phyloP scores from a whole-genome alignment of 2,888 invertebrate species.

The Xylocampa areola region DNA sequence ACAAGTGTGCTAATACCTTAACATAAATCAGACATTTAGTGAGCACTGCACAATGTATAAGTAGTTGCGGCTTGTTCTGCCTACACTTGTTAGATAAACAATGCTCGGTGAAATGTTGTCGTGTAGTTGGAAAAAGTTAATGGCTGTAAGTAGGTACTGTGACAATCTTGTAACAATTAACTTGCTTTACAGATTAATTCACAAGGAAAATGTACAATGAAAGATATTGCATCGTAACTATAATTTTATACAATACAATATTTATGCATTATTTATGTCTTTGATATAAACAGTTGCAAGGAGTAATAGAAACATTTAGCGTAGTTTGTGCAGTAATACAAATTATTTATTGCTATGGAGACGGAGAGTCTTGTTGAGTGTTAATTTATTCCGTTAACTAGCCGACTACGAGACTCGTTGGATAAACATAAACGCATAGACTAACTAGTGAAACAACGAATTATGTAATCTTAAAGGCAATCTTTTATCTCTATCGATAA shows the following conservation, averaged over 20 bases:
- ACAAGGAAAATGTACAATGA: slow-evolving; percentile 31
- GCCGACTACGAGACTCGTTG: slow-evolving; percentile 16
- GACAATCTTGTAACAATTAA: slow-evolving; percentile 28
- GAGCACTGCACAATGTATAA: slow-evolving; percentile 46
- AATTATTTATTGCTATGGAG: slow-evolving; percentile 43
- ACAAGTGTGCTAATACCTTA: slow-evolving; percentile 76
- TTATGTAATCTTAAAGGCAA: slow-evolving; percentile 27
- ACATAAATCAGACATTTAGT: slow-evolving; percentile 67
- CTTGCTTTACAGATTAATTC: slow-evolving; percentile 21
- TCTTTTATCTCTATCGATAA: slow-evolving; percentile 20
- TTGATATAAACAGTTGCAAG: slow-evolving; percentile 18
- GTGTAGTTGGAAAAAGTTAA: slow-evolving; percentile 35
- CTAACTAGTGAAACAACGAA: slow-evolving; percentile 32
- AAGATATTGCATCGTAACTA: slow-evolving; percentile 22
- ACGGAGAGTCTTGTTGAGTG: slow-evolving; percentile 41
- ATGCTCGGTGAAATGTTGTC: slow-evolving; percentile 31
- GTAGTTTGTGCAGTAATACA: slow-evolving; percentile 29
- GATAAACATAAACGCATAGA: slow-evolving; percentile 30
- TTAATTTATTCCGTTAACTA: slow-evolving; percentile 50
- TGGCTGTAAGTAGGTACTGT: slow-evolving; percentile 30
- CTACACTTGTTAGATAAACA: slow-evolving; percentile 46
- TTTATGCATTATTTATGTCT: slow-evolving; percentile 21
- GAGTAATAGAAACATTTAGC: slow-evolving; percentile 49
- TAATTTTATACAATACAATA: slow-evolving; percentile 26
- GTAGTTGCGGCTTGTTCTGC: slow-evolving; percentile 43